A percentile compares a stretch with the other conserved stretches of the same genome.
Conservation (phyloP, 2,797 vertebrate genomes). For the Bufotes viridis region DNA sequence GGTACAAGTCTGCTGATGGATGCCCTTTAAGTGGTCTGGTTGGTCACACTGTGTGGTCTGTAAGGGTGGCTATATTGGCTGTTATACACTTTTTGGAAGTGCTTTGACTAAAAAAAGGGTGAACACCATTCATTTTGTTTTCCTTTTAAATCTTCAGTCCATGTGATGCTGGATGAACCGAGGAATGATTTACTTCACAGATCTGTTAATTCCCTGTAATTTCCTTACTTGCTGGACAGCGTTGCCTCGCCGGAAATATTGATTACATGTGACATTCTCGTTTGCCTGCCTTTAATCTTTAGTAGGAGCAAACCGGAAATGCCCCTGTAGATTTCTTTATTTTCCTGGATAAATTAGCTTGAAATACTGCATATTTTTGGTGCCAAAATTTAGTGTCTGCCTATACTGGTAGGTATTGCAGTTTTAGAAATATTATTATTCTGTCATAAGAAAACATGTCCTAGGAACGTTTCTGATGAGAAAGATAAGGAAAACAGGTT, state of each 20-base stretch:
- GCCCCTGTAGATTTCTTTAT: conserved; percentile 22
- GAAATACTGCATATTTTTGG: neutral
- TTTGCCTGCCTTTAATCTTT: conserved; percentile 17
- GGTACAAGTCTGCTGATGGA: too few species aligned
- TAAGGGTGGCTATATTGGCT: neutral
- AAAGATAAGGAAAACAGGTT: too few species aligned
- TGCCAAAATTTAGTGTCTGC: neutral
- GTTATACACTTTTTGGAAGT: neutral
- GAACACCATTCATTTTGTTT: too few species aligned
- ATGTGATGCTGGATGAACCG: neutral
- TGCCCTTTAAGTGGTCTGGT: neutral
- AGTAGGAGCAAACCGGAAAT: conserved; percentile 43
- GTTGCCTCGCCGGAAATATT: conserved; percentile 3
- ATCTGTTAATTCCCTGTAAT: conserved; percentile 4
- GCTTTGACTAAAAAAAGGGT: neutral
- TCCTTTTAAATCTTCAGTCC: neutral
- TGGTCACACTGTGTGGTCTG: neutral
- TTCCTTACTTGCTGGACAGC: neutral
- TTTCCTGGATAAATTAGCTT: conserved; percentile 19
- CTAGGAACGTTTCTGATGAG: neutral
- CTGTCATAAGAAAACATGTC: neutral
- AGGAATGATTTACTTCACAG: neutral
- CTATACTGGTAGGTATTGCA: neutral
- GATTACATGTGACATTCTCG: conserved; percentile 25
- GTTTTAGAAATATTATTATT: conserved; percentile 8